phyloP scores from a whole-genome alignment of 2,888 invertebrate species.

The Linyphia triangularis region DNA sequence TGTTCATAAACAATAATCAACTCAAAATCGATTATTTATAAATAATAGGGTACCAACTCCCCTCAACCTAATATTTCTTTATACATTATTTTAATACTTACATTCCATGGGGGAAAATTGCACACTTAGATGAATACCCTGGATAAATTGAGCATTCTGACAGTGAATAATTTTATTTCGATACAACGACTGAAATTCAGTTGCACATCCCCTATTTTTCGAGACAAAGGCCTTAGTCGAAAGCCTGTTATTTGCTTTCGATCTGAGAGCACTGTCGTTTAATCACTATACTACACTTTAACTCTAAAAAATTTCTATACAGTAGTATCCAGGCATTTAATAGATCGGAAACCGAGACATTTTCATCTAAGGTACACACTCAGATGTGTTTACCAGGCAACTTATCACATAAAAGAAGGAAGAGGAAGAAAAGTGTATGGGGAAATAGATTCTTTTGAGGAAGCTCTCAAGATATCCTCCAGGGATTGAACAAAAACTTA shows the following conservation, averaged over 20 bases:
- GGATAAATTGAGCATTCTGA: too few relatives aligned
- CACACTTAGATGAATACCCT: too few relatives aligned
- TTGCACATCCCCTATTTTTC: too few relatives aligned
- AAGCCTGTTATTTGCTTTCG: background rate
- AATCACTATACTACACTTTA: background rate
- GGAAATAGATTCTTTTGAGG: conserved; percentile 25
- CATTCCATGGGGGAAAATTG: too few relatives aligned
- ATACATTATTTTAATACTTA: too few relatives aligned
- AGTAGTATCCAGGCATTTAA: background rate
- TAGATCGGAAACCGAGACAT: background rate
- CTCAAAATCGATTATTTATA: too few relatives aligned
- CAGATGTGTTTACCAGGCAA: background rate
- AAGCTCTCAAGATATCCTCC: background rate
- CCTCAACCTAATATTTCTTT: too few relatives aligned
- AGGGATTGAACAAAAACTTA: conserved; percentile 11
- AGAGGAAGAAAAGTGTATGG: background rate
- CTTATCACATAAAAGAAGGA: conserved; percentile 14
- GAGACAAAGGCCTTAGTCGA: background rate
- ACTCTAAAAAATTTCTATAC: background rate
- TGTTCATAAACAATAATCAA: too few relatives aligned
- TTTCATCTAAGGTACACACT: background rate
- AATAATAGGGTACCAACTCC: too few relatives aligned
- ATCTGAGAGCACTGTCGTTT: background rate
- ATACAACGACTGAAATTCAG: too few relatives aligned
- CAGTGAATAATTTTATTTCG: too few relatives aligned